These are phyloP conservation scores for Menura novaehollandiae DNA, from an alignment of 2,113 vertebrate species.

Conservation along the genomic window DNA sequence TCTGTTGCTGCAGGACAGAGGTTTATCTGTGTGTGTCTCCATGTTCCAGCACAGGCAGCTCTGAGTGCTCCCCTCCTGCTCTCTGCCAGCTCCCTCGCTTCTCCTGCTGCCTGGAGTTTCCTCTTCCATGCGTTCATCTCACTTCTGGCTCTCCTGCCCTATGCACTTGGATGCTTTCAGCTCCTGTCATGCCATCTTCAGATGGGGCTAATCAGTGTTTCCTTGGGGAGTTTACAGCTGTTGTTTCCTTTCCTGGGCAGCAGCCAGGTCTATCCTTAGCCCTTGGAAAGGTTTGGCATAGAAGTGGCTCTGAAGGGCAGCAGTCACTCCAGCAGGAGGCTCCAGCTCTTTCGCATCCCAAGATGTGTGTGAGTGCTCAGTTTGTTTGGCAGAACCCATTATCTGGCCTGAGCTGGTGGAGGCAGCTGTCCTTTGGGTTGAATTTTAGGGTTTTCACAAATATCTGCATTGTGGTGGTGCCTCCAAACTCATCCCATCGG, in stretches of 20 bases:
- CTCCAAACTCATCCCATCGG: rapidly evolving
- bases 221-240: rapidly evolving
- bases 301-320: neutral
- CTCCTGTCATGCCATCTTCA: neutral
- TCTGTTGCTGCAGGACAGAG: neutral
- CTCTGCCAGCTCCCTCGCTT: neutral
- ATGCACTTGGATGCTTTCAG: neutral
- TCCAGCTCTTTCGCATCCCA: neutral
- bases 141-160: neutral
- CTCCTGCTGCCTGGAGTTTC: neutral
- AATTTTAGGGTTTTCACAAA: neutral
- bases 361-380: neutral
- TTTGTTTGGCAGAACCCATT: neutral
- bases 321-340: neutral
- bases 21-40: rapidly evolving
- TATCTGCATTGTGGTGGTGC: rapidly evolving
- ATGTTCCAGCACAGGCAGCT: rapidly evolving
- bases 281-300: neutral
- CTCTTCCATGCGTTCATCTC: neutral
- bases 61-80: neutral
- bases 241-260: neutral
- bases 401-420: neutral
- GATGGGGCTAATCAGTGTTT: neutral
- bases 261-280: too few relatives aligned
- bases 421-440: neutral